Base-by-base conservation (phyloP, 2,797 vertebrate species). In the Lacerta agilis region DNA sequence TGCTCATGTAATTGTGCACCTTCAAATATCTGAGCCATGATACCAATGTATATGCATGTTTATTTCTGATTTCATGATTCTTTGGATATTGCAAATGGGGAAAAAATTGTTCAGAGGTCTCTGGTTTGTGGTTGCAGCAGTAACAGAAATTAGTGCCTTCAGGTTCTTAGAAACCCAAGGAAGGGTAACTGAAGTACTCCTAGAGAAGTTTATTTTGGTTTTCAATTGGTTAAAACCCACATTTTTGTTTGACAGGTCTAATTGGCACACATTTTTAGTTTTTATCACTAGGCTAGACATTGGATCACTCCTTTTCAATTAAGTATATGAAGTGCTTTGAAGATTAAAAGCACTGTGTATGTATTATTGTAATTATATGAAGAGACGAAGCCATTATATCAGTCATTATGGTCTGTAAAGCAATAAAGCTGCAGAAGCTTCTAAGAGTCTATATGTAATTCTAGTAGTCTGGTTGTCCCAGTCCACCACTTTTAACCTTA, bases 191-290 rank as follows among this genome's bases (percentile, higher is more conserved):
- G 43, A 89, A 77, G 5, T 76, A 82, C 49, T 75, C 55, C 55
- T 45, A 82, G 55, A 38, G 64, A 81, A 69, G 84, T 82, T 89
- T 69, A 41, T 58, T 49, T 85, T 85, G 69, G 71, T 81, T n/a
- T 89, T 89, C 58, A 41, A 33, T 55, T 77, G 45, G 61, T 86
- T 89, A n/a, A 86, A 58, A 82, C 23, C 43, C 79, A 82, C 58
- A 55, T 81, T 89, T 89, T 89, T 85, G 45, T n/a, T 86, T 89
- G 83, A 86, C 79, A 82, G 83, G 83, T 86, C 79, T 86, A 89
- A 86, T 77, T 69, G 58, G 79, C 71, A 82, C 75, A 43, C 78
- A 76, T 77, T 89, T 87, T 87, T 11, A 66, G 18, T 79, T 13
- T 2, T 41, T 71, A 33, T 85, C 38, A 49, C 61, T 20, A 27